Percentiles rank a stretch among this genome's conserved stretches.
Conservation (phyloP, 2,797 vertebrate genomes). For the Lagorchestes hirsutus region DNA sequence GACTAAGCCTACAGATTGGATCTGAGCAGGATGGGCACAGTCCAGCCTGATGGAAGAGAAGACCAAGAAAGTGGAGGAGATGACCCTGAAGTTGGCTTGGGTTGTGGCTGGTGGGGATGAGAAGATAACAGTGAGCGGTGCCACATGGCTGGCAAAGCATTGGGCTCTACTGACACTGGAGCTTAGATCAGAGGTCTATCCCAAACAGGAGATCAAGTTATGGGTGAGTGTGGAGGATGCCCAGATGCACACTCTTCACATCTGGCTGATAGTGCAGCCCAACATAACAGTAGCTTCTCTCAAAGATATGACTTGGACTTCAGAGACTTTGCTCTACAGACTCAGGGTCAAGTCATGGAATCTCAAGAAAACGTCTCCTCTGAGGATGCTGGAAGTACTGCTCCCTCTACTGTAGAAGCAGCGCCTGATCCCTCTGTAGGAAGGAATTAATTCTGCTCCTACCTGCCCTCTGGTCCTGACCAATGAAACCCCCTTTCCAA, state of each 20-base stretch:
- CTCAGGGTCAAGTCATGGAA: slow-evolving; percentile 58
- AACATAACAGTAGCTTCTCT: slow-evolving; percentile 90
- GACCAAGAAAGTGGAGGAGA: slow-evolving; percentile 87
- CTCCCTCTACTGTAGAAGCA: neutral
- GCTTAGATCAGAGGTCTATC: slow-evolving; percentile 82
- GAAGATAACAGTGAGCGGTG: slow-evolving; percentile 82
- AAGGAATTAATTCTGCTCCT: slow-evolving; percentile 4
- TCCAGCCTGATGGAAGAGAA: slow-evolving; percentile 72
- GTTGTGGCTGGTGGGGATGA: slow-evolving; percentile 88
- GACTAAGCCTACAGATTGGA: neutral
- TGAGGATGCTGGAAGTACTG: neutral
- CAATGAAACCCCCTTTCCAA: neutral
- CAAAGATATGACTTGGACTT: slow-evolving; percentile 88
- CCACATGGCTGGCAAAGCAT: slow-evolving; percentile 85
- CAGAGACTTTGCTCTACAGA: slow-evolving; percentile 69
- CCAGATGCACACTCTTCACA: slow-evolving; percentile 82
- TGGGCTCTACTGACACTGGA: slow-evolving; percentile 84
- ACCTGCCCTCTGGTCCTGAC: fast-evolving
- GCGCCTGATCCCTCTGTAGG: slow-evolving; percentile 72
- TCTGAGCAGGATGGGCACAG: slow-evolving; percentile 64
- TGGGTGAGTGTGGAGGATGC: slow-evolving; percentile 90
- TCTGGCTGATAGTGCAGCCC: slow-evolving; percentile 87
- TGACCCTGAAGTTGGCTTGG: slow-evolving; percentile 85
- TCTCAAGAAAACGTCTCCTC: neutral
- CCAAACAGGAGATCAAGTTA: slow-evolving; percentile 88